Evolutionary conservation across 1,140 invertebrate species (phyloP).

Genomic region (Amyelois transitella): DNA sequence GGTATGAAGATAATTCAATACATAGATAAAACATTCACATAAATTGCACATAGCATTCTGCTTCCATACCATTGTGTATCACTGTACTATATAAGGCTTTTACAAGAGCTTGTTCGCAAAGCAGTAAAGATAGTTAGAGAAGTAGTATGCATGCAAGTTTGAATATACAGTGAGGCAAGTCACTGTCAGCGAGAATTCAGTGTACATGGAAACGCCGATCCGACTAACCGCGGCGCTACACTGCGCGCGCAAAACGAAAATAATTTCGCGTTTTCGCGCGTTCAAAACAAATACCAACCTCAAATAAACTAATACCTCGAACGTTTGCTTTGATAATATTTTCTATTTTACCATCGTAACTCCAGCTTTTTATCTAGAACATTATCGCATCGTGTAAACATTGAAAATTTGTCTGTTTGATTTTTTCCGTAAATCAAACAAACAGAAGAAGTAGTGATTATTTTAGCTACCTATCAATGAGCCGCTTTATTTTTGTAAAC

Average conservation of each 20-base stretch:
- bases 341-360: slow-evolving; percentile 1
- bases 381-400: slow-evolving; percentile 2
- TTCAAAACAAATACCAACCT: neutral
- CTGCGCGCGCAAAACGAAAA: slow-evolving; percentile 1
- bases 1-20: too few species aligned
- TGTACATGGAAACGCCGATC: neutral
- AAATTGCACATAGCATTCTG: too few species aligned
- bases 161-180: neutral
- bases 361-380: slow-evolving; percentile 1
- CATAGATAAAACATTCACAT: too few species aligned
- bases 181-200: neutral
- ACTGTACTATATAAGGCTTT: too few species aligned
- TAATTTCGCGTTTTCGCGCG: slow-evolving; percentile 3
- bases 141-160: neutral
- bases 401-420: slow-evolving; percentile 4
- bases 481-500: neutral
- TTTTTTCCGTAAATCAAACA: slow-evolving; percentile 7
- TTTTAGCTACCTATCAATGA: slow-evolving; percentile 2
- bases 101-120: too few species aligned
- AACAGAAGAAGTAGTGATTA: slow-evolving; percentile 1
- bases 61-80: too few species aligned
- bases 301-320: slow-evolving; percentile 1
- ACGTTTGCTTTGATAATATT: slow-evolving; percentile 4
- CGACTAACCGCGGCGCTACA: neutral
- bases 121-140: neutral